Percentiles rank a stretch among this genome's conserved stretches.
Conservation (phyloP, 1,140 invertebrate genomes). For the Aphaenogaster rudis region DNA sequence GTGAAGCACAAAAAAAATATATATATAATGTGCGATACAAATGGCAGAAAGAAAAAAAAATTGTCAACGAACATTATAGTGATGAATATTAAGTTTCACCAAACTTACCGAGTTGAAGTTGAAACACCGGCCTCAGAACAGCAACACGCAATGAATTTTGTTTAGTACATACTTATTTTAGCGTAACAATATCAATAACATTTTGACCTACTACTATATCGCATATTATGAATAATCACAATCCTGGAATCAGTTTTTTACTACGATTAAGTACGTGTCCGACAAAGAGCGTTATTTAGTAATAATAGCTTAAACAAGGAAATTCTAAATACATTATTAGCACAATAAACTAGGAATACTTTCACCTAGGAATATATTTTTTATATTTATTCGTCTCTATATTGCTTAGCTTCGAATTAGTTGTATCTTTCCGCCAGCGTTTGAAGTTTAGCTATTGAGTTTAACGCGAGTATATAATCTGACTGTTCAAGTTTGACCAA, state of each 20-base stretch:
- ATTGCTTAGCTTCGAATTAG: conserved; percentile 20
- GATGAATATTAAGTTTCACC: conserved; percentile 72
- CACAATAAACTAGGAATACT: conserved; percentile 49
- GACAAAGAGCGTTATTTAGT: conserved; percentile 15
- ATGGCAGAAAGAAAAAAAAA: conserved; percentile 5
- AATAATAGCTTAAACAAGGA: conserved; percentile 19
- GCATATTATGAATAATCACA: conserved; percentile 15
- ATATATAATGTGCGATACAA: neutral
- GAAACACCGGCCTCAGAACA: conserved; percentile 64
- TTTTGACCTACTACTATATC: conserved; percentile 42
- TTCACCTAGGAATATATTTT: conserved; percentile 8
- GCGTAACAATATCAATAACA: conserved; percentile 41
- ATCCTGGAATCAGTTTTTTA: conserved; percentile 30
- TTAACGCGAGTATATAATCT: conserved; percentile 42
- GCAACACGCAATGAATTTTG: conserved; percentile 63
- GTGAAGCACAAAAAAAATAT: conserved; percentile 20
- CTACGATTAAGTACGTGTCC: neutral
- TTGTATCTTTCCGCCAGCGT: neutral
- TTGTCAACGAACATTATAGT: conserved; percentile 70
- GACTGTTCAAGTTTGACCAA: conserved; percentile 59
- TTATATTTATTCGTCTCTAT: conserved; percentile 32
- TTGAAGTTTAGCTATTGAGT: conserved; percentile 23
- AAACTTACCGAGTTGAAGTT: conserved; percentile 65
- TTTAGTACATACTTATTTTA: conserved; percentile 66
- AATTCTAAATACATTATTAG: conserved; percentile 33